Base-by-base conservation (phyloP, 1,140 invertebrate species). In the Drosophila tristis region DNA sequence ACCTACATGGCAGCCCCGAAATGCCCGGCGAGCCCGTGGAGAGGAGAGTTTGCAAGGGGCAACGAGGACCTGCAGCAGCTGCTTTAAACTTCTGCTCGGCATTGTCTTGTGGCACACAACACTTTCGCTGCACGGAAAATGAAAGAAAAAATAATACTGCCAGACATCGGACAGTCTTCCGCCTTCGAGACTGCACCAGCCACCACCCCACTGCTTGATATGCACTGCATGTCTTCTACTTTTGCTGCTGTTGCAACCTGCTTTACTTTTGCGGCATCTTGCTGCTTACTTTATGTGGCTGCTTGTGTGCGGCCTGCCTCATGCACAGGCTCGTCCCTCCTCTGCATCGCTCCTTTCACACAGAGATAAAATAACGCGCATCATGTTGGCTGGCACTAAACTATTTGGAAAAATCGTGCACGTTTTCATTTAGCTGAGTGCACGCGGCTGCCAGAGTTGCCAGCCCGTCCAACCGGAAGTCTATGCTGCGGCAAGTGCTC, bases 381-480 rank as follows among this genome's bases (percentile, higher is more conserved):
- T 89, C 71, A 70, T 76, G 82, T 74, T 82, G 82, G 62, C 66
- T 65, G 66, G 64, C 76, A 76, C 62, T 79, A 76, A 84, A 89
- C 79, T 89, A 77, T 89, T 89, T 89, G 76, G 64, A 73, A 73
- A 79, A 87, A 89, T 80, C 80, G 80, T 76, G 79, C 84, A 89
- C 84, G 84, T 89, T 89, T 89, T 89, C 84, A 89, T 89, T 89
- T 89, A 89, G 84, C 84, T 89, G 84, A 89, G 84, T 89, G 84
- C 84, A 89, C 67, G 80, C 75, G 62, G 67, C 80, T 82, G 79
- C 56, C 54, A 50, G 39, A 35, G 74, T 57, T 74, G 42, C 47
- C 57, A 50, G 35, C 50, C 42, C 44, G 45, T 50, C 61, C 72
- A 50, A 59, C 23, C 26, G 56, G 42, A 51, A 81, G 73, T 63